Percentiles rank a stretch among this genome's conserved stretches.
phyloP scores from a whole-genome alignment of 2,888 invertebrate genomes.

The Hirtodrosophila alboralis region DNA sequence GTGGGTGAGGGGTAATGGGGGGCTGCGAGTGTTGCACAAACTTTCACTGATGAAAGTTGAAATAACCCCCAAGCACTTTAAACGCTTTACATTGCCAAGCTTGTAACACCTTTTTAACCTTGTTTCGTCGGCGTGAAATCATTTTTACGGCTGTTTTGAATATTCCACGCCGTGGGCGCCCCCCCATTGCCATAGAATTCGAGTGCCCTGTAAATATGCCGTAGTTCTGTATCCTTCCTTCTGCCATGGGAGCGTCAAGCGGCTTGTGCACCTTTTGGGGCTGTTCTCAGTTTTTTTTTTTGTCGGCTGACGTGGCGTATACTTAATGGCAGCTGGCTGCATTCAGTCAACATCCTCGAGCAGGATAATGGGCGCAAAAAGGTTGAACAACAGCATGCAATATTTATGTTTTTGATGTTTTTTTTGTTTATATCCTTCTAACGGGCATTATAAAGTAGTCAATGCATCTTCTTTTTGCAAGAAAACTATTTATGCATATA shows the following conservation, averaged over 20 bases:
- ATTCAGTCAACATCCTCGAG: slow-evolving; percentile 14
- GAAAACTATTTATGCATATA: too few species aligned
- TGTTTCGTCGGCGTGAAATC: slow-evolving; percentile 69
- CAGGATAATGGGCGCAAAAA: slow-evolving; percentile 40
- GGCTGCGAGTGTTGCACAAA: slow-evolving; percentile 12
- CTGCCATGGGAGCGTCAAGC: too few species aligned
- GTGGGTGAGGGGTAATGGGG: neutral
- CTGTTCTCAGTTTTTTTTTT: too few species aligned
- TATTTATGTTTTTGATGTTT: slow-evolving; percentile 67
- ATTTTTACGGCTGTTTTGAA: slow-evolving; percentile 61
- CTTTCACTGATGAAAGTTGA: slow-evolving; percentile 49
- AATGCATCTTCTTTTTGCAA: too few species aligned
- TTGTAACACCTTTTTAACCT: slow-evolving; percentile 72
- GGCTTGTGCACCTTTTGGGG: slow-evolving; percentile 6
- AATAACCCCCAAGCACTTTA: slow-evolving; percentile 56
- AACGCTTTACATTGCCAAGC: slow-evolving; percentile 33
- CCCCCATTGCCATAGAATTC: slow-evolving; percentile 27
- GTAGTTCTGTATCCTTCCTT: slow-evolving; percentile 12
- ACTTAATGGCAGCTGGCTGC: slow-evolving; percentile 60
- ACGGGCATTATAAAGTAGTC: neutral
- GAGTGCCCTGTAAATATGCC: slow-evolving; percentile 65
- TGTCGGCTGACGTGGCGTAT: slow-evolving; percentile 53
- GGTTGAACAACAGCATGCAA: slow-evolving; percentile 55
- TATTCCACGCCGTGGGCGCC: slow-evolving; percentile 36
- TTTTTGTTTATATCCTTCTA: slow-evolving; percentile 29